Conservation (phyloP, 1,140 invertebrate species). For the Atta texana region DNA sequence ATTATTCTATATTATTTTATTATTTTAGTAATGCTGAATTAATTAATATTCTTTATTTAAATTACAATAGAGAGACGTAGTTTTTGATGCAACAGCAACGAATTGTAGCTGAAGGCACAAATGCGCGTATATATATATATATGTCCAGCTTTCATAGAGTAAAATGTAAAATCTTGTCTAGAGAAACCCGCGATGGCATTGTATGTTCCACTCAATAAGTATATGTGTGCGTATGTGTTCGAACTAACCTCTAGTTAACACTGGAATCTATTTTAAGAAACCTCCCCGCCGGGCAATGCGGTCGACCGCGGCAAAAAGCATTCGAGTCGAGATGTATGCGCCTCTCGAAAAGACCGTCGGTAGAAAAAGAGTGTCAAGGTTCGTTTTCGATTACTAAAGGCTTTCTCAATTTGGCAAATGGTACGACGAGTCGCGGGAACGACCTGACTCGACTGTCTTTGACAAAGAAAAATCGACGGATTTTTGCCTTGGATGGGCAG, state of each 20-base stretch:
- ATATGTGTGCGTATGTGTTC: constrained; percentile 53
- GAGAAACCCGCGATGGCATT: background rate
- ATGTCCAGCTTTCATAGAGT: constrained; percentile 9
- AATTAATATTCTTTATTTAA: background rate
- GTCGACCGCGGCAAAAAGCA: constrained; percentile 73
- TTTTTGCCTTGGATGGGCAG: background rate
- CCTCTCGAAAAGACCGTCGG: constrained; percentile 74
- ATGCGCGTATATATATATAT: background rate
- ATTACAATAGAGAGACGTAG: background rate
- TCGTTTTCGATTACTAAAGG: constrained; percentile 79
- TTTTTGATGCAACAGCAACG: background rate
- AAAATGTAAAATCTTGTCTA: constrained; percentile 28
- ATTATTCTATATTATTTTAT: background rate
- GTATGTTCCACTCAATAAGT: constrained; percentile 55
- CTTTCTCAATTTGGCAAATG: constrained; percentile 71
- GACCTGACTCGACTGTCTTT: constrained; percentile 44
- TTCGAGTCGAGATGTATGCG: constrained; percentile 66
- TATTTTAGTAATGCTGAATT: background rate
- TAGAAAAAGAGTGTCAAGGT: constrained; percentile 80
- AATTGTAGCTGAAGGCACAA: background rate
- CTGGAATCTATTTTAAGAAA: constrained; percentile 83
- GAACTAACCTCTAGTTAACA: constrained; percentile 74
- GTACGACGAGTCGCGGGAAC: background rate
- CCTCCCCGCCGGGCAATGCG: constrained; percentile 76
- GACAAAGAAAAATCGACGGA: background rate